Conservation (phyloP, 2,888 invertebrate genomes). For the Machimus rusticus region DNA sequence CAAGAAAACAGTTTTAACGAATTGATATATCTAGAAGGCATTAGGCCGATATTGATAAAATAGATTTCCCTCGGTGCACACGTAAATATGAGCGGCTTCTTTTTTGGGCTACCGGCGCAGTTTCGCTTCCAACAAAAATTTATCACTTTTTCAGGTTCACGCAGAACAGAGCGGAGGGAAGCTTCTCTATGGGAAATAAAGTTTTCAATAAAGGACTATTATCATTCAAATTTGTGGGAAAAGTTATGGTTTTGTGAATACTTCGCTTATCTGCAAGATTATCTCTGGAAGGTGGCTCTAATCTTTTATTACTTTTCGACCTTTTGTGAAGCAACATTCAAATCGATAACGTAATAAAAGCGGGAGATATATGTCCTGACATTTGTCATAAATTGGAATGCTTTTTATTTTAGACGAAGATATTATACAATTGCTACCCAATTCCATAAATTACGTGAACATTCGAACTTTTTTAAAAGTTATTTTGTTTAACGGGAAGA, state of each 20-base stretch:
- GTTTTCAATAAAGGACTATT: constrained; percentile 23
- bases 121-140: background rate
- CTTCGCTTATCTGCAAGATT: background rate
- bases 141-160: background rate
- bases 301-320: background rate
- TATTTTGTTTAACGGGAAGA: background rate
- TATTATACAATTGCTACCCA: background rate
- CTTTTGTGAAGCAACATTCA: background rate
- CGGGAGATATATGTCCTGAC: background rate
- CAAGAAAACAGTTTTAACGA: constrained; percentile 24
- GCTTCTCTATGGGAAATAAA: background rate
- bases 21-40: constrained; percentile 5
- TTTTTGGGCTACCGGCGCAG: background rate
- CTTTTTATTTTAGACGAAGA: background rate
- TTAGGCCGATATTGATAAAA: background rate
- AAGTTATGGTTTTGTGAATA: background rate
- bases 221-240: constrained; percentile 17
- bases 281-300: background rate
- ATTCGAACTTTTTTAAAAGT: background rate
- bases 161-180: background rate
- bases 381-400: background rate
- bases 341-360: background rate
- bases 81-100: constrained; percentile 3
- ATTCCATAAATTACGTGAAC: background rate
- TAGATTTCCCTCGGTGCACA: background rate